Percentiles rank a stretch among this genome's conserved stretches.
These are phyloP conservation scores for Gephyroberyx darwinii DNA, from an alignment of 2,797 vertebrate species.

Conservation along the genomic window DNA sequence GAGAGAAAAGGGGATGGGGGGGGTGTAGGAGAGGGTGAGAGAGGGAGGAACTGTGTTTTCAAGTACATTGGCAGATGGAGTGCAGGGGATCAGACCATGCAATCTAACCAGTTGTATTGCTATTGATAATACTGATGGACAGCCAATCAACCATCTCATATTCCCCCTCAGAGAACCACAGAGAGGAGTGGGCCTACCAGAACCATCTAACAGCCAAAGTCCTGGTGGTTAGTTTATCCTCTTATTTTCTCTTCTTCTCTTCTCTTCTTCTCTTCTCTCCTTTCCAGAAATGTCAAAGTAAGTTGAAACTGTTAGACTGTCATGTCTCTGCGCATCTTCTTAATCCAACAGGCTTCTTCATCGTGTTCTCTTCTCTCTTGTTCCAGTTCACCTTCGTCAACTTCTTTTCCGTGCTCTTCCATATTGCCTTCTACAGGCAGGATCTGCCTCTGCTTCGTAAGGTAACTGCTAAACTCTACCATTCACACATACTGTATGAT, in stretches of 20 bases:
- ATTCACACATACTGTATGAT: too few relatives aligned
- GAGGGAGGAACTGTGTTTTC: too few relatives aligned
- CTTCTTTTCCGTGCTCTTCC: slow-evolving; percentile 86
- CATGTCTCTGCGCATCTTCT: background rate
- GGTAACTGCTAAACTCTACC: slow-evolving; percentile 63
- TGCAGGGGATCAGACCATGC: too few relatives aligned
- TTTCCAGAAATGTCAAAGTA: background rate
- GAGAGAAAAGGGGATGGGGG: too few relatives aligned
- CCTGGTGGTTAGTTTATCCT: slow-evolving; percentile 79
- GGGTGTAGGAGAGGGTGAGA: too few relatives aligned
- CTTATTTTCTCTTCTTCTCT: background rate
- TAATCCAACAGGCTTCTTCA: background rate
- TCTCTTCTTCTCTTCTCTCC: background rate
- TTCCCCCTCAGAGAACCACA: slow-evolving; percentile 82
- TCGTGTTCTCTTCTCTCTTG: slow-evolving; percentile 16
- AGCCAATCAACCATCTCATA: background rate
- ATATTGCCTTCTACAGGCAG: slow-evolving; percentile 86
- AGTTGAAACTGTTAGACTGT: background rate
- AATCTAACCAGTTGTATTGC: too few relatives aligned
- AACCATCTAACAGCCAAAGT: slow-evolving; percentile 85
- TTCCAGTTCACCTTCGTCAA: slow-evolving; percentile 87
- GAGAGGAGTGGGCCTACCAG: slow-evolving; percentile 82
- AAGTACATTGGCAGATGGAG: too few relatives aligned
- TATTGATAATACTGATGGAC: background rate
- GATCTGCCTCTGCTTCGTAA: slow-evolving; percentile 84